Conservation (phyloP, 2,888 invertebrate species). For the Hetaerina titia region DNA sequence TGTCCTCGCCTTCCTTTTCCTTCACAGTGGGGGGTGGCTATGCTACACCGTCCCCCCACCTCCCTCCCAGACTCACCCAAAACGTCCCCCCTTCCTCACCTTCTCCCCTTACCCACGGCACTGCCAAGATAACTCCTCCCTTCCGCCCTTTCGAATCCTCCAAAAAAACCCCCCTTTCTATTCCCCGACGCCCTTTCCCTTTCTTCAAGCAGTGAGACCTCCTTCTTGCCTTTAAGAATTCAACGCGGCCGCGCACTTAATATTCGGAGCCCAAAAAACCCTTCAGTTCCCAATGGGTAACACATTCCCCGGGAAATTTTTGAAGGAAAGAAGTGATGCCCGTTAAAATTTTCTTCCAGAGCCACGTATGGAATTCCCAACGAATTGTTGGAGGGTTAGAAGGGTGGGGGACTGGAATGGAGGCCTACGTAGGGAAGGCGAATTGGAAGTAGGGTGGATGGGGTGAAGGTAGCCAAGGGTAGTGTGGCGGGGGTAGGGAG, state of each 20-base stretch:
- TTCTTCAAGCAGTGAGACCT: conserved; percentile 47
- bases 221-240: conserved; percentile 56
- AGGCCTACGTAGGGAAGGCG: neutral
- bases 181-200: conserved; percentile 19
- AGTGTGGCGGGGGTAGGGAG: neutral
- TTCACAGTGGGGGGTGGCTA: neutral
- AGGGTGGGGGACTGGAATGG: neutral
- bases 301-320: conserved; percentile 64
- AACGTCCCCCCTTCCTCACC: neutral
- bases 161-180: neutral
- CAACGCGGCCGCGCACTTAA: conserved; percentile 57
- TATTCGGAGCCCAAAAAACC: conserved; percentile 41
- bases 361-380: conserved; percentile 63
- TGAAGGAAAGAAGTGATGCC: conserved; percentile 46
- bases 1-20: conserved; percentile 30
- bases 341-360: conserved; percentile 54
- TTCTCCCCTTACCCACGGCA: neutral
- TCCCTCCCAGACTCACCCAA: neutral
- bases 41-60: neutral
- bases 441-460: neutral
- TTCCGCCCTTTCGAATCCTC: neutral
- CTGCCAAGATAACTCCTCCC: neutral
- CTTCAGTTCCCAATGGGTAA: conserved; percentile 61
- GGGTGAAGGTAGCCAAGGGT: neutral
- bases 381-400: conserved; percentile 34